phyloP scores from a whole-genome alignment of 2,888 invertebrate genomes.

The Leptopilina drosophilae region DNA sequence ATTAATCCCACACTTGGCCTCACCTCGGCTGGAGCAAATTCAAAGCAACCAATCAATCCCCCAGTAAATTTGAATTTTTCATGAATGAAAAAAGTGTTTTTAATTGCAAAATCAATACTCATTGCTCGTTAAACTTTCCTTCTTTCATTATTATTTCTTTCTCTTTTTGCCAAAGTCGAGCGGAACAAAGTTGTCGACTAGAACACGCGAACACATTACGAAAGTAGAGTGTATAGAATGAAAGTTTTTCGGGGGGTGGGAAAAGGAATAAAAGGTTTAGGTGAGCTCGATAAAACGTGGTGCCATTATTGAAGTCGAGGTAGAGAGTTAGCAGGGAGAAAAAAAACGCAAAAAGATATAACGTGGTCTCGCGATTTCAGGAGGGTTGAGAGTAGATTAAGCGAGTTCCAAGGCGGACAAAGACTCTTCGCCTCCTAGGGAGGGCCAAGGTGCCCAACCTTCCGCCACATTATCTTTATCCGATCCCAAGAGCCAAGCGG shows the following conservation, averaged over 20 bases:
- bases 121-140: not conserved
- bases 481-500: conserved; percentile 6
- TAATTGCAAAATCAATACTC: conserved; percentile 15
- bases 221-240: not conserved
- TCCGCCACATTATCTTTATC: conserved; percentile 19
- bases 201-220: not conserved
- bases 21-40: too few species aligned
- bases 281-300: conserved; percentile 32
- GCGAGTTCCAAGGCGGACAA: conserved; percentile 62
- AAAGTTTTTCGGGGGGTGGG: not conserved
- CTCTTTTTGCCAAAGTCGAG: not conserved
- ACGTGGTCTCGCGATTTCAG: conserved; percentile 36
- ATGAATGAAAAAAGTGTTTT: not conserved
- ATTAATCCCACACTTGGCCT: too few species aligned
- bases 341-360: not conserved
- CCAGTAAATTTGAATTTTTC: not conserved
- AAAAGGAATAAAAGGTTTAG: conserved; percentile 3
- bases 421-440: conserved; percentile 49
- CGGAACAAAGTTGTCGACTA: not conserved
- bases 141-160: too few species aligned
- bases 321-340: conserved; percentile 11
- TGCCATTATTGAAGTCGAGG: conserved; percentile 26
- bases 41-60: too few species aligned
- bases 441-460: conserved; percentile 21
- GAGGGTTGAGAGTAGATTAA: conserved; percentile 44